Base-by-base conservation (phyloP, 2,888 invertebrate species). In the Orchestes rusci region DNA sequence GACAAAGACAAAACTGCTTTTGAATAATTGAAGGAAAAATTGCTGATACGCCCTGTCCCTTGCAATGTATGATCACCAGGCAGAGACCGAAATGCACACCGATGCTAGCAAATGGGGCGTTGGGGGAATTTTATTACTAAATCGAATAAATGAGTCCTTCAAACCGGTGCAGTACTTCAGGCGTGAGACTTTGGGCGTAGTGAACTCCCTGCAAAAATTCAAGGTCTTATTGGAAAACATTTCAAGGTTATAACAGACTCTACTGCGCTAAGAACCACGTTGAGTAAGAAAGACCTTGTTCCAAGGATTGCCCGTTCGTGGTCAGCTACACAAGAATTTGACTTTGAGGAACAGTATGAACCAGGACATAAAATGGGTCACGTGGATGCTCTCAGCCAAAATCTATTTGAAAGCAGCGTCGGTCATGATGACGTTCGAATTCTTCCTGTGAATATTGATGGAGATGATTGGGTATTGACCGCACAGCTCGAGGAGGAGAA, bases 291-390 rank as follows among this genome's bases (percentile, higher is more conserved):
- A 32, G 39, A 39, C 15, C 13, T 39, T 10, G 30, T 39, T 3
- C 39, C 39, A 4, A 7, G 39, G 5, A 30, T 39, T 29, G 28
- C 39, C 15, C 28, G 39, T 7, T 39, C 29, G 39, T 39, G 36
- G 36, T 15, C 20, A n/a, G 30, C 39, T 7, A 39, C 32, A 5
- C 39, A 39, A 32, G 32, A 39, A n/a, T 39, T 32, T 12, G 39
- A 39, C 19, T 39, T 39, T 18, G 15, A 4, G 3, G 18, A 32
- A 3, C 17, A 39, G 16, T 39, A 39, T 19, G 34, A 59, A 33
- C 46, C 58, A 3, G 59, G 59, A 1, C 29, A 39, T 2, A 51
- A 47, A 31, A 61, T 62, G 60, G 38, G 41, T 7, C 61, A 62
- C 51, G 61, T 53, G 8, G 57, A 58, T 48, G 53, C 56, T 1